Evolutionary conservation across 2,113 vertebrate species (phyloP), one percentile per base, ranked within the genome.

Genomic region (Coracopsis vasa): DNA sequence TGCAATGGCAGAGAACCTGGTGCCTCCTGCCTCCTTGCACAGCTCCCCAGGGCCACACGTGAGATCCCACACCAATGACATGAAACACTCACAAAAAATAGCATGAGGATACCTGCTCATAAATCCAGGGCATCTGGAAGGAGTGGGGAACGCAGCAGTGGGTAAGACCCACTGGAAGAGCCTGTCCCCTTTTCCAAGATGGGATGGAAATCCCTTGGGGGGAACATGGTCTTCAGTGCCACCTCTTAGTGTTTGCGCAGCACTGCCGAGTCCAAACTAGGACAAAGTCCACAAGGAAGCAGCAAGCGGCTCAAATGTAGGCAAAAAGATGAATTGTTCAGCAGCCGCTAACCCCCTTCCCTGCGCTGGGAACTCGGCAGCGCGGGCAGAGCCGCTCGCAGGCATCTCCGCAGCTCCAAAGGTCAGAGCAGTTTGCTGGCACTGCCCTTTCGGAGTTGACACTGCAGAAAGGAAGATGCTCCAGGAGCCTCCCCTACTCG

Each of bases 321-420:
- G 47, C 7, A 23, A 37, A 82, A 51, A 31, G 31, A 47, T 21
- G 62, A 28, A 41, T 51, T 65, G 75, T 37, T 75, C 51, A 64
- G 72, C 80, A 94, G 83, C 18, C 67, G 44, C 14, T 8, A 13
- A 64, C 4, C 33, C 61, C n/a, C n/a, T 51, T 60, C 48, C 61
- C 53, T 13, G 33, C 0, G 0, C 74, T 9, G 37, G 33, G 69
- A 80, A 23, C 16, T 62, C 0, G 0, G 10, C 31, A 33, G 60
- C 37, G 27, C 0, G 0, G 61, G 61, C 82, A 80, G 73, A 91
- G 90, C 48, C 0, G 5, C 79, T 56, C 6, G 0, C 39, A 51
- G 75, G 8, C 31, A 11, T 11, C 16, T 3, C 21, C 0, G 0
- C 53, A 2, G 18, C 70, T 28, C 13, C 2, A 2, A 80, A 82